Evolutionary conservation across 2,888 invertebrate species (phyloP), one percentile per base, ranked within the genome.

Genomic region (Melanotus villosus): DNA sequence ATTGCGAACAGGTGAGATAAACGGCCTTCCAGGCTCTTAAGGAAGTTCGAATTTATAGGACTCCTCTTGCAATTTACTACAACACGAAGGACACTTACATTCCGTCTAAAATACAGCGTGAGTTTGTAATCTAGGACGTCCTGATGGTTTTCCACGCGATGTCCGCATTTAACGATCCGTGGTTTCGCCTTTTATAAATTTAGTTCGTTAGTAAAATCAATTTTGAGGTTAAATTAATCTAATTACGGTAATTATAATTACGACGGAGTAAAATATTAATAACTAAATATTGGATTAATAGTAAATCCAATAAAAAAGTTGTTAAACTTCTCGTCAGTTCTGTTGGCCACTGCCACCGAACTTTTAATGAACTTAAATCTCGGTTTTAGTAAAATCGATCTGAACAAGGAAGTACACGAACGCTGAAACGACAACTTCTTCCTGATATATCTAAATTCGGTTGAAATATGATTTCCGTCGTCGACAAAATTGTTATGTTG

Each of bases 261-360:
- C 14, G n/a, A n/a, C 26, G 26, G 26, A 10, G 14, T 50, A 5
- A 50, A 50, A 50, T 26, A 26, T 50, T 50, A 50, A 26, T 50
- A 26, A 1, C 50, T n/a, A n/a, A 2, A 43, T 30, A 50, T 50
- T 50, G 26, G 50, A 50, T 50, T 50, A 50, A 50, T 50, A 4
- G 50, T 50, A 50, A 50, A 50, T 50, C 50, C 50, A 50, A 50
- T 50, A 50, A 47, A 50, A 26, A 50, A 50, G 12, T 50, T 50
- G 47, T 21, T 47, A 47, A 47, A 47, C n/a, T 47, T 41, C 1
- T 7, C 21, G 47, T 23, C 47, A 47, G 34, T 19, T 19, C 43
- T 19, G 43, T 18, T 43, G 12, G 18, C 19, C 21, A 7, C 3
- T 10, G 14, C 50, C 5, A 9, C 26, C 5, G 26, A 47, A 50